Base-by-base conservation (phyloP, 2,888 invertebrate species). In the Dilophus febrilis region DNA sequence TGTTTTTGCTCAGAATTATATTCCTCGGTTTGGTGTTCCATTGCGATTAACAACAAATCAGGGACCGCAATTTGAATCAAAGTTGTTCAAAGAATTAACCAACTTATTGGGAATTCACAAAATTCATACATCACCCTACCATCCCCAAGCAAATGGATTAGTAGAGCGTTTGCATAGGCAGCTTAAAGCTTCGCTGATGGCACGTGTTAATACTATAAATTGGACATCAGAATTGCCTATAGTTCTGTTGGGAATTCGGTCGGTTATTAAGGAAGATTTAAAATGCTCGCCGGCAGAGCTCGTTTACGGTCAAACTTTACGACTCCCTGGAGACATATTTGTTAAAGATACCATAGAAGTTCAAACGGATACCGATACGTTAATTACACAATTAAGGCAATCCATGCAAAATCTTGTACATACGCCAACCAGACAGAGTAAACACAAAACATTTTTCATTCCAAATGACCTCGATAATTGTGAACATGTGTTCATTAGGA, bases 11-110 rank as follows among this genome's bases (percentile, higher is more conserved):
- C 29, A 36, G 0, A 42, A 45, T 0, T 66, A 63, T 65, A 53
- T 66, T 2, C 40, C 60, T 1, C 46, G 61, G 8, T 64, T 54
- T 42, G 64, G 64, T 1, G 48, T 53, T 11, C 64, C 64, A 3
- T 16, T 27, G 1, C 41, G 22, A 3, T 46, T 57, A 7, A 56
- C 57, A 13, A 53, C 57, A 17, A 8, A 22, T 22, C 22, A 22
- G 8, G 22, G 22, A 6, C 4, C 5, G 4, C 58, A 60, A 42
- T 60, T 61, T 38, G 53, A 56, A 37, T 51, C 54, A 1, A 19
- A 35, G 1, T 44, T 60, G 4, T 59, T 58, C 44, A 40, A 47
- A 16, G 47, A 47, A 45, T 40, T 49, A 31, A 46, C 45, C 35
- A 44, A 46, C 45, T 43, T 49, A 35, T 42, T 52, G 42, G 50